Evolutionary conservation across 2,888 invertebrate species (phyloP).

Genomic region (Caenorhabditis becei): DNA sequence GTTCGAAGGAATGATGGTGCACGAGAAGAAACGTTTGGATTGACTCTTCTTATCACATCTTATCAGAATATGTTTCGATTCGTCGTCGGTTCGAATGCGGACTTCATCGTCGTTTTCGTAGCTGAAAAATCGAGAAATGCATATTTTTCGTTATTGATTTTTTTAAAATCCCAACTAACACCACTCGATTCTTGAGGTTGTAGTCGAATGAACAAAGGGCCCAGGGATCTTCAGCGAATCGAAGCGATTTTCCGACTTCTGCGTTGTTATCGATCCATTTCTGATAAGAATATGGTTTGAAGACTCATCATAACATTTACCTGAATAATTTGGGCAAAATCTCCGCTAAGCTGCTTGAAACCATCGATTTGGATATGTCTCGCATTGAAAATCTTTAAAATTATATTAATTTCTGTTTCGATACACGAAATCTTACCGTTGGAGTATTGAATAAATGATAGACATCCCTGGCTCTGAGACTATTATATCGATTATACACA

Average conservation of each 20-base stretch:
- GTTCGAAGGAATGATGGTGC: not conserved
- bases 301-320: too few relatives aligned
- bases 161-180: not conserved
- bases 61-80: slow-evolving; percentile 24
- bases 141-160: not conserved
- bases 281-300: not conserved
- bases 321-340: not conserved
- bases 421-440: not conserved
- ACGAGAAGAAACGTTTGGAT: not conserved
- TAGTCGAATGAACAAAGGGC: not conserved
- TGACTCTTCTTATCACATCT: not conserved
- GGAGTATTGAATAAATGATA: too few relatives aligned
- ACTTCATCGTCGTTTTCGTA: not conserved
- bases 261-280: slow-evolving; percentile 28
- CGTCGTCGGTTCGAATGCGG: slow-evolving; percentile 14
- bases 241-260: slow-evolving; percentile 3
- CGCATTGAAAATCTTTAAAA: not conserved
- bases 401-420: too few relatives aligned
- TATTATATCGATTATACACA: too few relatives aligned
- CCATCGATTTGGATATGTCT: not conserved
- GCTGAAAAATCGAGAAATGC: not conserved
- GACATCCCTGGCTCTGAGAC: too few relatives aligned
- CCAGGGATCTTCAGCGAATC: not conserved
- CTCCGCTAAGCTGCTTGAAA: too few relatives aligned
- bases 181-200: slow-evolving; percentile 2